Evolutionary conservation across 2,888 invertebrate species (phyloP).

Genomic region (Caenorhabditis parvicauda): DNA sequence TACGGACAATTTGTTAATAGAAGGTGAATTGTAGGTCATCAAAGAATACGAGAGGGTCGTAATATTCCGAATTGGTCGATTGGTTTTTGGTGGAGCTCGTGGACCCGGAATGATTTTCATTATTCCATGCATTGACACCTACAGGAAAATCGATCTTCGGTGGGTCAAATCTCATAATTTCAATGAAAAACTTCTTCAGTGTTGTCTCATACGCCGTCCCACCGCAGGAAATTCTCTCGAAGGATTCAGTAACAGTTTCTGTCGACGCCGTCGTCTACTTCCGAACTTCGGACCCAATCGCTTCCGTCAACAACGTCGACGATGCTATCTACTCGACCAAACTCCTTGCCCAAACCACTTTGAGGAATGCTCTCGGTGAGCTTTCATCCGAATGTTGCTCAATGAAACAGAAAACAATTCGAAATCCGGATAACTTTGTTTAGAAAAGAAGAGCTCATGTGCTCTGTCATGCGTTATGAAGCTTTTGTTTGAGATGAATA

Average conservation of each 20-base stretch:
- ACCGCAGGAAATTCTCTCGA: slow-evolving; percentile 62
- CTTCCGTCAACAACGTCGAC: slow-evolving; percentile 64
- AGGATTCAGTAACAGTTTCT: slow-evolving; percentile 61
- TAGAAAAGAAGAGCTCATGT: no score
- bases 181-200: slow-evolving; percentile 18
- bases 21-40: slow-evolving; percentile 54
- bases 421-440: no score
- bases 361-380: slow-evolving; percentile 76
- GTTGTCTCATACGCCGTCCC: slow-evolving; percentile 62
- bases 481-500: no score
- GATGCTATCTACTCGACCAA: slow-evolving; percentile 74
- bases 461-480: no score
- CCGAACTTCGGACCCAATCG: slow-evolving; percentile 58
- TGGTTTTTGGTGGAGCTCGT: slow-evolving; percentile 74
- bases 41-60: slow-evolving; percentile 74
- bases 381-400: no score
- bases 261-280: slow-evolving; percentile 61
- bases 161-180: slow-evolving; percentile 5
- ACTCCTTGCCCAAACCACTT: slow-evolving; percentile 66
- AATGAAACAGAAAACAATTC: no score
- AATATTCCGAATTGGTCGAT: slow-evolving; percentile 81
- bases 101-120: slow-evolving; percentile 88
- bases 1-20: no score
- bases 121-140: slow-evolving; percentile 84
- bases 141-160: slow-evolving; percentile 87